A percentile compares a stretch with the other conserved stretches of the same genome.
phyloP scores from a whole-genome alignment of 1,140 invertebrate genomes.

The Philotrypesis tridentata region DNA sequence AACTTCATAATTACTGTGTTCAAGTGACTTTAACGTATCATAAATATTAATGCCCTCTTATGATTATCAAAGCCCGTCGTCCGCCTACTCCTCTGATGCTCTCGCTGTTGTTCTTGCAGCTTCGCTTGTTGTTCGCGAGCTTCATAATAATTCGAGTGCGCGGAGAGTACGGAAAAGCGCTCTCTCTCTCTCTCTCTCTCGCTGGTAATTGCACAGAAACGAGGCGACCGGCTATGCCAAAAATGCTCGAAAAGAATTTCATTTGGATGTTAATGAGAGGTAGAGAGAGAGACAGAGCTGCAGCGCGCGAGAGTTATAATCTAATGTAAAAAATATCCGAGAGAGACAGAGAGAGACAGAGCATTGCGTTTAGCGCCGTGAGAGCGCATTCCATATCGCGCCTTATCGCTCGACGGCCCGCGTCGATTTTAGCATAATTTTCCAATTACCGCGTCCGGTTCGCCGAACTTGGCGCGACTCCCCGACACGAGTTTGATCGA shows the following conservation, averaged over 20 bases:
- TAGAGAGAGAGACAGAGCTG: background rate
- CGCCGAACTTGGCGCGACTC: background rate
- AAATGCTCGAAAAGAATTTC: background rate
- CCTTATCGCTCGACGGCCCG: constrained; percentile 21
- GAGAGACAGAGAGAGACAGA: no score
- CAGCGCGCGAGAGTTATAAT: background rate
- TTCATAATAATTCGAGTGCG: no score
- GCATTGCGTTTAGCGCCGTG: background rate
- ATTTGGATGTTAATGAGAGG: background rate
- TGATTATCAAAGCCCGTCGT: background rate
- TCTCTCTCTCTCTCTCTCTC: no score
- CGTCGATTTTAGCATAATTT: constrained; percentile 46
- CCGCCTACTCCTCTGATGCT: no score
- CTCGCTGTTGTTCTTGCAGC: background rate
- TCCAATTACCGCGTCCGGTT: constrained; percentile 36
- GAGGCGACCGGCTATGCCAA: background rate
- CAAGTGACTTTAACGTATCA: background rate
- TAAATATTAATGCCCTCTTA: background rate
- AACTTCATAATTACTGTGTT: constrained; percentile 34
- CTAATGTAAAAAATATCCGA: background rate
- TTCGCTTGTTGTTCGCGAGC: no score
- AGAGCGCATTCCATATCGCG: background rate
- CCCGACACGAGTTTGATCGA: constrained; percentile 40
- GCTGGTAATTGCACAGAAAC: background rate
- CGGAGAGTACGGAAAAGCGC: no score